Evolutionary conservation across 53 echinoderm and acorn worm genomes (phyloP).

Genomic region (Zoroaster sp.): DNA sequence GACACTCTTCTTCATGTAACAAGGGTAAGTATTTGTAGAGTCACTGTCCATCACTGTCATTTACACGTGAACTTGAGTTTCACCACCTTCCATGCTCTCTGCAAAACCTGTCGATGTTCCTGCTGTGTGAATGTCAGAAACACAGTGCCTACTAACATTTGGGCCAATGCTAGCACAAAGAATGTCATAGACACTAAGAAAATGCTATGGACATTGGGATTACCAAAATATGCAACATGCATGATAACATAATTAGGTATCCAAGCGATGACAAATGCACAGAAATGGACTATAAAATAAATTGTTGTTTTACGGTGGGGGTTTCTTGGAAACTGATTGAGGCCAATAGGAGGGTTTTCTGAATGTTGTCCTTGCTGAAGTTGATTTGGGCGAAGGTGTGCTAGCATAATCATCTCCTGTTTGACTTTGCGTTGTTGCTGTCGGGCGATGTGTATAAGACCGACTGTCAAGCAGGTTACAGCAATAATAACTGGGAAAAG

Average conservation of each 20-base stretch:
- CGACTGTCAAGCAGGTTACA: neutral
- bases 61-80: neutral
- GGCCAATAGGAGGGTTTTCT: neutral
- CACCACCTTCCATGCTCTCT: neutral
- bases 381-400: neutral
- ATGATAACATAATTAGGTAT: neutral
- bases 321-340: neutral
- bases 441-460: neutral
- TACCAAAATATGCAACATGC: neutral
- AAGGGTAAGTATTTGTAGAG: too few species aligned
- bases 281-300: constrained; percentile 12
- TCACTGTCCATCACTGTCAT: neutral
- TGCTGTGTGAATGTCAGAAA: neutral
- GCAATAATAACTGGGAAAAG: neutral
- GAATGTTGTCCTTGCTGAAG: neutral
- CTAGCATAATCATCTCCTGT: neutral
- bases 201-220: neutral
- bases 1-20: too few species aligned
- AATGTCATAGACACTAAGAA: neutral
- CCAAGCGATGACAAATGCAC: neutral
- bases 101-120: neutral
- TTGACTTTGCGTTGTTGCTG: neutral
- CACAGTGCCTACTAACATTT: neutral
- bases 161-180: neutral
- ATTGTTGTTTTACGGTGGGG: neutral